phyloP scores from a whole-genome alignment of 2,113 vertebrate species.

The Sphyrna mokarran region DNA sequence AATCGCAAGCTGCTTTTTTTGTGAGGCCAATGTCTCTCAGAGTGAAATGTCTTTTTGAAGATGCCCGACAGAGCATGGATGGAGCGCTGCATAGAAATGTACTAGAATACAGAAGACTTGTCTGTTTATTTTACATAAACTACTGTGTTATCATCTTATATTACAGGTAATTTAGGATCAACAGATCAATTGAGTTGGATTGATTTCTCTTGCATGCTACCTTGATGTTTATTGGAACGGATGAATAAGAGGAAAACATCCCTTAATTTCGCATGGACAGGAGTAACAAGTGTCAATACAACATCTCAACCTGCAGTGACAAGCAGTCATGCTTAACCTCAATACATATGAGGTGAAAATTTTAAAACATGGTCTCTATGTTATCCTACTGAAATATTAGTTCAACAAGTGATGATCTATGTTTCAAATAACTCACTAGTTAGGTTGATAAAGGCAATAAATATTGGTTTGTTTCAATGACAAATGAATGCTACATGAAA shows the following conservation, averaged over 20 bases:
- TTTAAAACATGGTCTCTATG: neutral
- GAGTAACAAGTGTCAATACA: neutral
- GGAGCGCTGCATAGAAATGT: neutral
- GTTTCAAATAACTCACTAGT: neutral
- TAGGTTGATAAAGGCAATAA: neutral
- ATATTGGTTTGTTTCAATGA: neutral
- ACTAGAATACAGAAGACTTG: neutral
- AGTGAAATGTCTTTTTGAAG: neutral
- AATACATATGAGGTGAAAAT: neutral
- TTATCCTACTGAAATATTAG: neutral
- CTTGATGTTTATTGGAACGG: neutral
- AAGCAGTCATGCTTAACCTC: neutral
- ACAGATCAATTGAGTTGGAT: neutral
- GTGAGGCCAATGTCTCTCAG: neutral
- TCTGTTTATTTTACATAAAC: neutral
- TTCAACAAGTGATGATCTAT: neutral
- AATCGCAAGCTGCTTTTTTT: neutral
- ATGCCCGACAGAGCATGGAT: neutral
- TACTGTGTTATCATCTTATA: neutral
- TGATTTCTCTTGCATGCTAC: neutral
- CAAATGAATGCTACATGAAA: neutral
- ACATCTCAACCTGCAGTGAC: neutral
- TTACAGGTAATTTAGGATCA: slow-evolving; percentile 1
- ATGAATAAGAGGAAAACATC: neutral
- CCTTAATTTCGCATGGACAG: neutral